Percentiles rank a stretch among this genome's conserved stretches.
Evolutionary conservation across 2,888 invertebrate species (phyloP).

Genomic region (Orthosia cruda): DNA sequence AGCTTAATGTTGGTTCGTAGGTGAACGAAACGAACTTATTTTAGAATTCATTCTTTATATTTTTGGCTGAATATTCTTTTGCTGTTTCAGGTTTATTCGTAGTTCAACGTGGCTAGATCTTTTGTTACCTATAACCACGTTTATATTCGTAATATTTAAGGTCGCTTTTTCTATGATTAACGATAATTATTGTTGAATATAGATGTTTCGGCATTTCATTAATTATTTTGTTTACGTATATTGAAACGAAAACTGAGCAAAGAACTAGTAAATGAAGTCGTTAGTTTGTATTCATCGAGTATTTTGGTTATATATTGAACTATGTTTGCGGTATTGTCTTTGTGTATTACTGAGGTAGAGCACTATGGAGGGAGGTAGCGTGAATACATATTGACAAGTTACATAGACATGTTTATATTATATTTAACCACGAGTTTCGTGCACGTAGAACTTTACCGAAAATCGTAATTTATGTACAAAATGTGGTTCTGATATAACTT

Average conservation of each 20-base stretch:
- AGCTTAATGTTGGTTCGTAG: not conserved
- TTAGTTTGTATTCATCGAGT: slow-evolving; percentile 39
- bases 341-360: slow-evolving; percentile 33
- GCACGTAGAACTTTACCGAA: slow-evolving; percentile 53
- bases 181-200: no score
- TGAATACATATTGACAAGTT: slow-evolving; percentile 47
- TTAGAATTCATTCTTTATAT: slow-evolving; percentile 13
- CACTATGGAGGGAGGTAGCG: slow-evolving; percentile 1
- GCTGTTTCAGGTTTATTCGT: slow-evolving; percentile 1
- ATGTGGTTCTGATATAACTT: slow-evolving; percentile 63
- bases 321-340: slow-evolving; percentile 19
- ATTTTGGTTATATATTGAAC: slow-evolving; percentile 27
- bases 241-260: slow-evolving; percentile 2
- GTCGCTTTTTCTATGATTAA: not conserved
- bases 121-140: not conserved
- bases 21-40: slow-evolving; percentile 8
- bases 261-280: slow-evolving; percentile 26
- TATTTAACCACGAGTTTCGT: slow-evolving; percentile 42
- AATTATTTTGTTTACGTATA: not conserved
- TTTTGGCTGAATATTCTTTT: slow-evolving; percentile 18
- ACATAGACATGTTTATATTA: slow-evolving; percentile 24
- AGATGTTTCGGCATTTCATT: not conserved
- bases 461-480: slow-evolving; percentile 63
- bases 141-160: not conserved
- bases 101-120: not conserved